phyloP scores from a whole-genome alignment of 2,797 vertebrate species.

The Fratercula arctica region DNA sequence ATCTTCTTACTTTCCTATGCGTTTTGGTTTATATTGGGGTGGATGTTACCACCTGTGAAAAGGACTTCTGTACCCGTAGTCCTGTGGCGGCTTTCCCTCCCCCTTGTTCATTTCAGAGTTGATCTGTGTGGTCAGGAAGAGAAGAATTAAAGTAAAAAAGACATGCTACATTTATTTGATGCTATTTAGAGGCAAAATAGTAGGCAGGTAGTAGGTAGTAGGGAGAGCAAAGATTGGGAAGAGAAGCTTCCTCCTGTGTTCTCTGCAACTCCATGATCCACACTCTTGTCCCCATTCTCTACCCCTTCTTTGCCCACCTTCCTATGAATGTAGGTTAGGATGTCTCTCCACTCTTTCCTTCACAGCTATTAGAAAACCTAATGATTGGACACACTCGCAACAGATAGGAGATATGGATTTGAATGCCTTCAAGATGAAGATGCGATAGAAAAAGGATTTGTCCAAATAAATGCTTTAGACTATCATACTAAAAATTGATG shows the following conservation, averaged over 20 bases:
- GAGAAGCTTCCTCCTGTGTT: neutral
- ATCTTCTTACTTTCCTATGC: neutral
- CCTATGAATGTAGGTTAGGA: neutral
- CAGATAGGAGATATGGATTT: neutral
- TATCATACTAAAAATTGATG: neutral
- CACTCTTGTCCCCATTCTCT: neutral
- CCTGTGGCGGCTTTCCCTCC: neutral
- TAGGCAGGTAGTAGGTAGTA: neutral
- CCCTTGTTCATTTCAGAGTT: neutral
- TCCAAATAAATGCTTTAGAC: neutral
- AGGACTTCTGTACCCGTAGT: neutral
- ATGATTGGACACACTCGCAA: neutral
- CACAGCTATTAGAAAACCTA: neutral
- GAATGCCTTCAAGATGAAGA: neutral
- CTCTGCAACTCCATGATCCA: neutral
- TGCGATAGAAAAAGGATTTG: neutral
- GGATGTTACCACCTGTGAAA: neutral
- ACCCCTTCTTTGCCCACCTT: neutral
- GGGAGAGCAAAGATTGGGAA: neutral
- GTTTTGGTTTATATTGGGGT: neutral
- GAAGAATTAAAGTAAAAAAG: neutral
- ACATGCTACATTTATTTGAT: neutral
- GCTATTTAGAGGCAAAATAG: neutral
- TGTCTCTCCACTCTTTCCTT: neutral
- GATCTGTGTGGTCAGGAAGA: neutral